Base-by-base conservation (phyloP, 1,140 invertebrate species). In the Penaeus chinensis region DNA sequence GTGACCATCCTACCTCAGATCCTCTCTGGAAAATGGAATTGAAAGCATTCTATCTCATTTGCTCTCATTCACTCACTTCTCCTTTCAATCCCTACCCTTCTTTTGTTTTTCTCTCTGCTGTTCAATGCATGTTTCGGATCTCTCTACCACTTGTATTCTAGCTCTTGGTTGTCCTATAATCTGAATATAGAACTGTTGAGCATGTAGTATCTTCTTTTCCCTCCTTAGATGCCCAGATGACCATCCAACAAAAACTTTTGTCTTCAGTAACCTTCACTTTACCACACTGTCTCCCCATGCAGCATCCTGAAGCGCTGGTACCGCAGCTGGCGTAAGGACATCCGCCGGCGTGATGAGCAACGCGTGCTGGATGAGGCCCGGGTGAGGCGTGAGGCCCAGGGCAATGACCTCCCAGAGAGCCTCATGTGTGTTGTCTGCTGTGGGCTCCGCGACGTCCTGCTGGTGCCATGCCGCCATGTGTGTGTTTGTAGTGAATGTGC, bases 341-440 rank as follows among this genome's bases (percentile, higher is more conserved):
- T 11, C 5, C 8, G 42, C 8, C 62, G 86, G 47, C 66, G 80
- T 13, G 69, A 60, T 18, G 86, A 87, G 32, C 24, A 71, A 37
- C 62, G 80, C 27, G n/a, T 82, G 19, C 71, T 87, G 16, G 86
- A 87, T 11, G 86, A 87, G 27, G 86, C 86, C 0, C 54, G 86
- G 8, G 69, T 37, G 13, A 66, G 62, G 20, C 32, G 71, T 20
- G 65, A 61, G 22, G 54, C 27, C n/a, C 65, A 71, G 20, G 81
- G 71, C 1, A 19, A 54, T 8, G 86, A 87, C n/a, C 37, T 87
- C 20, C 86, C 86, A 16, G 86, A 87, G 74, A 87, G 86, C 42
- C 79, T 87, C 4, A 87, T 87, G 86, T 87, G 86, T 54, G 86
- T 87, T 20, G 74, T 87, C 22, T 87, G 86, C 62, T 82, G 79